These are phyloP conservation scores for Lordiphosa mommai DNA, from an alignment of 1,140 invertebrate species.

Conservation along the genomic window DNA sequence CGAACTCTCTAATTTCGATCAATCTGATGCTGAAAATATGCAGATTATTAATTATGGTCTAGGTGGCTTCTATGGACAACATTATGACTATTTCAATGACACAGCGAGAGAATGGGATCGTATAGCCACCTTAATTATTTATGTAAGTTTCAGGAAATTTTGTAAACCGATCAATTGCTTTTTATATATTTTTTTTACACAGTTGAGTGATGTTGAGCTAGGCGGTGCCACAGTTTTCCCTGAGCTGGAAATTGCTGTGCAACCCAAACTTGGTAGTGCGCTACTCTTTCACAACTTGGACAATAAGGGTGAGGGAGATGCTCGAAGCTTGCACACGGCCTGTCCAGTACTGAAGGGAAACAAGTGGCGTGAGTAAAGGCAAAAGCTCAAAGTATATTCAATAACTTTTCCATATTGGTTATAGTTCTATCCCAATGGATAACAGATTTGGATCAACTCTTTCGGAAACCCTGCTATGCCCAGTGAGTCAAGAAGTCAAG, in stretches of 20 bases:
- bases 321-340: background rate
- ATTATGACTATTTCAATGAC: too few species aligned
- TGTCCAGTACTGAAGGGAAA: background rate
- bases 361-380: too few species aligned
- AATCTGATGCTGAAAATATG: too few species aligned
- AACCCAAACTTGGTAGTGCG: background rate
- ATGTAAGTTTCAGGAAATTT: background rate
- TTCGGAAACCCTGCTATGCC: too few species aligned
- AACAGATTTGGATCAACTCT: too few species aligned
- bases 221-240: background rate
- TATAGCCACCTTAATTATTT: conserved; percentile 10
- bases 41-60: too few species aligned
- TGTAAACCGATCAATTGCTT: background rate
- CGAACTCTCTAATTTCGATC: too few species aligned
- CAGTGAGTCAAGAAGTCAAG: too few species aligned
- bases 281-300: background rate
- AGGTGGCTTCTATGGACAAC: too few species aligned
- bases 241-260: background rate
- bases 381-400: too few species aligned
- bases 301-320: background rate
- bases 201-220: background rate
- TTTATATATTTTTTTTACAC: background rate
- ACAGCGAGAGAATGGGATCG: background rate
- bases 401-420: too few species aligned
- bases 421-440: too few species aligned